Evolutionary conservation across 2,113 vertebrate species (phyloP).

Genomic region (Psephotus haematonotus): DNA sequence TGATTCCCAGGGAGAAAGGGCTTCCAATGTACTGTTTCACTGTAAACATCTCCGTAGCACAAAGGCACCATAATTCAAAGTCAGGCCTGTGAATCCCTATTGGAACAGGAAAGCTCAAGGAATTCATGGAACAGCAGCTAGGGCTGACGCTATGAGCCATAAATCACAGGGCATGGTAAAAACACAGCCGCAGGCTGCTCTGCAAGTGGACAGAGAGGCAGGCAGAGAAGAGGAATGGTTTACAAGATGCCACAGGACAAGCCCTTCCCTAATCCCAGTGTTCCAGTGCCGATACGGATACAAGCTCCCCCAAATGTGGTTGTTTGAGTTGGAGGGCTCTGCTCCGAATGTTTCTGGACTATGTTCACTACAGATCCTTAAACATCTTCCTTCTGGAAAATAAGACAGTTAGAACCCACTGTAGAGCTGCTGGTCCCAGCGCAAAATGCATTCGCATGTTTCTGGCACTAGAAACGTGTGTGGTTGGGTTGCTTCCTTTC

Average conservation of each 20-base stretch:
- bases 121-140: slow-evolving; percentile 1
- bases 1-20: background rate
- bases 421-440: slow-evolving; percentile 15
- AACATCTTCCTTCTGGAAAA: slow-evolving; percentile 33
- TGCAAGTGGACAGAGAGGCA: background rate
- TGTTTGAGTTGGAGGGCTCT: slow-evolving; percentile 32
- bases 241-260: background rate
- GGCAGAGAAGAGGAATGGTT: background rate
- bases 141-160: background rate
- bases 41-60: background rate
- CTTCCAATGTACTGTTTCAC: background rate
- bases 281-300: fast-evolving
- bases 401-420: slow-evolving; percentile 18
- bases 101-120: background rate
- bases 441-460: background rate
- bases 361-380: background rate
- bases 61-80: slow-evolving; percentile 2
- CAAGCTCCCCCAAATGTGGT: background rate
- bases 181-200: background rate
- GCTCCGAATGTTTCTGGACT: background rate
- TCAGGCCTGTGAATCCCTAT: background rate
- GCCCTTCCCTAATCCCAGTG: background rate
- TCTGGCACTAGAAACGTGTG: slow-evolving; percentile 51
- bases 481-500: slow-evolving; percentile 39
- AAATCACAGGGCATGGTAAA: background rate